phyloP scores from a whole-genome alignment of 2,797 vertebrate genomes.

The Chaunax sp. region DNA sequence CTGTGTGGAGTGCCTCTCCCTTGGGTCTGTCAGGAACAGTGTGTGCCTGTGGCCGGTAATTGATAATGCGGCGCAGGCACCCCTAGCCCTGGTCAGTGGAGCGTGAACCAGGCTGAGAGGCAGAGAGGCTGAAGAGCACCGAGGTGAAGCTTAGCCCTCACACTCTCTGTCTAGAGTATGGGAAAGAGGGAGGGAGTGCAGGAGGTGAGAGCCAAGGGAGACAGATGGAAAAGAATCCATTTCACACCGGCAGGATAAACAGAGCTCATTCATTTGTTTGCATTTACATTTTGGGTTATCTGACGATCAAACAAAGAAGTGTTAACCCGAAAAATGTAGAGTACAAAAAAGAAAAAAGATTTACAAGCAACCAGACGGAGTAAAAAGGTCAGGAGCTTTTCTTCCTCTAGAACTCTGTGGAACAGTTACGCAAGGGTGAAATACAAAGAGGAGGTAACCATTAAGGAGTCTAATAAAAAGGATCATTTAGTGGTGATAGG shows the following conservation, averaged over 20 bases:
- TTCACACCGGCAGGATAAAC: constrained; percentile 52
- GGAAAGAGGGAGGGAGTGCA: constrained; percentile 24
- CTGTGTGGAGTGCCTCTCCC: constrained; percentile 70
- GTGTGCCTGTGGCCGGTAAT: constrained; percentile 80
- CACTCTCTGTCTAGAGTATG: constrained; percentile 56
- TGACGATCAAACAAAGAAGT: constrained; percentile 33
- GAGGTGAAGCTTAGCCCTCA: constrained; percentile 69
- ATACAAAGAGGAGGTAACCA: constrained; percentile 15
- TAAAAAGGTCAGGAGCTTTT: constrained; percentile 29
- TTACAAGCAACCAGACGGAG: background rate
- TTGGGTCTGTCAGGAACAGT: constrained; percentile 75
- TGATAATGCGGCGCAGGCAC: constrained; percentile 80
- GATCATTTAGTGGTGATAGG: constrained; percentile 37
- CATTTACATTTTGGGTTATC: constrained; percentile 40
- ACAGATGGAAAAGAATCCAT: constrained; percentile 51
- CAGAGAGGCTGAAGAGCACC: constrained; percentile 66
- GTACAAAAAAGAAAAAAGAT: background rate
- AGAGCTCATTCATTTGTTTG: constrained; percentile 53
- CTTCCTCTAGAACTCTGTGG: background rate
- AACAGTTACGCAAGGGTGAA: constrained; percentile 21
- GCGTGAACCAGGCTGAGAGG: constrained; percentile 77
- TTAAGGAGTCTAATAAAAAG: constrained; percentile 34
- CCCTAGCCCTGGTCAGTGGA: constrained; percentile 74
- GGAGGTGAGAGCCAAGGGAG: constrained; percentile 51
- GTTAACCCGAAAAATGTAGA: constrained; percentile 4